These are phyloP conservation scores for Drosophila multiciliata DNA, from an alignment of 2,888 invertebrate genomes.

Conservation along the genomic window DNA sequence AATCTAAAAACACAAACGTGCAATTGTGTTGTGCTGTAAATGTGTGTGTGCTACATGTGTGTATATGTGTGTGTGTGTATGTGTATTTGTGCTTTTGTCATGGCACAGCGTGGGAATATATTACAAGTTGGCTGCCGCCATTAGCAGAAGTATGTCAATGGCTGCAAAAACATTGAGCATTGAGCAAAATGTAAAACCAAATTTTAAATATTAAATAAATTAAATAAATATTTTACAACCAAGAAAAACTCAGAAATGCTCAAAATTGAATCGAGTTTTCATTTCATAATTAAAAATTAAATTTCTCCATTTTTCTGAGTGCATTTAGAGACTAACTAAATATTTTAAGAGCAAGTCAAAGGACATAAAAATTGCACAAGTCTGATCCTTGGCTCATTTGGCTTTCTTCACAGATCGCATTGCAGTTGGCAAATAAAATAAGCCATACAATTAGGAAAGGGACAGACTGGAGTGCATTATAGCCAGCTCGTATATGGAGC, in stretches of 20 bases:
- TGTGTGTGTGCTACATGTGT: constrained; percentile 22
- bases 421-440: constrained; percentile 41
- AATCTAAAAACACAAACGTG: constrained; percentile 76
- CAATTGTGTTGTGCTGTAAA: constrained; percentile 64
- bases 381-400: constrained; percentile 27
- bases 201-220: not conserved
- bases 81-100: constrained; percentile 36
- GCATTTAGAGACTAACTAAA: constrained; percentile 45
- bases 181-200: not conserved
- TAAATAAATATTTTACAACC: too few relatives aligned
- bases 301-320: not conserved
- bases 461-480: constrained; percentile 11
- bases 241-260: not conserved
- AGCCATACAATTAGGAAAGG: constrained; percentile 40
- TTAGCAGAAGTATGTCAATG: constrained; percentile 75
- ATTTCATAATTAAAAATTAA: not conserved
- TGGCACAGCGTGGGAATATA: constrained; percentile 74
- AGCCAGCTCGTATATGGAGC: constrained; percentile 8
- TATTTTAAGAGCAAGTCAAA: constrained; percentile 60
- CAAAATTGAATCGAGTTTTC: not conserved
- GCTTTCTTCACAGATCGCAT: constrained; percentile 39
- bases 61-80: constrained; percentile 18
- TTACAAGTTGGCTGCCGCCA: constrained; percentile 75
- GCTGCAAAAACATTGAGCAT: constrained; percentile 13
- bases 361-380: not conserved